Evolutionary conservation across 2,888 invertebrate genomes (phyloP).

Genomic region (Sphaerophoria taeniata): DNA sequence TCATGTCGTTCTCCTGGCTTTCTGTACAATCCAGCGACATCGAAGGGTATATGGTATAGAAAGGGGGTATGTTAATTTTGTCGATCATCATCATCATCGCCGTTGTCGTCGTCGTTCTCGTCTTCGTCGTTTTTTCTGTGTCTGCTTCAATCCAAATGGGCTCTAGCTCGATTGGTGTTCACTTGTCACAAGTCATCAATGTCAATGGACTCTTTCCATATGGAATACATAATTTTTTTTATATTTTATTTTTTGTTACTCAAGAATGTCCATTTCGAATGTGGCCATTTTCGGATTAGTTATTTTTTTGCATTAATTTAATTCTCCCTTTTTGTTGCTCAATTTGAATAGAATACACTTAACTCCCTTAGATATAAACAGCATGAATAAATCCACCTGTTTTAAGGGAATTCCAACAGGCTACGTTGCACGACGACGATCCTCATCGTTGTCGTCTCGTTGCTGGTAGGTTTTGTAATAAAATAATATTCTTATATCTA

Average conservation of each 20-base stretch:
- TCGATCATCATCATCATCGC: constrained; percentile 10
- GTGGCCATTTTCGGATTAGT: constrained; percentile 40
- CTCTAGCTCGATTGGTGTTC: constrained; percentile 49
- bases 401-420: constrained; percentile 56
- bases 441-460: background rate
- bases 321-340: background rate
- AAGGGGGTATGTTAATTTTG: constrained; percentile 58
- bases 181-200: constrained; percentile 73
- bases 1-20: constrained; percentile 28
- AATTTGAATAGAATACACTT: constrained; percentile 53
- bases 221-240: constrained; percentile 21
- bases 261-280: constrained; percentile 23
- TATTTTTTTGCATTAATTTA: constrained; percentile 26
- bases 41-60: constrained; percentile 35
- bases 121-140: constrained; percentile 14
- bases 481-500: constrained; percentile 48
- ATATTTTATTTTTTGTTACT: background rate
- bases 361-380: constrained; percentile 20
- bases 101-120: background rate
- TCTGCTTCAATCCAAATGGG: constrained; percentile 37
- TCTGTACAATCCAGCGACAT: background rate
- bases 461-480: background rate
- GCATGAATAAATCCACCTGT: constrained; percentile 73
- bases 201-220: constrained; percentile 71
- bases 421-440: too few species aligned